Base-by-base conservation (phyloP, 1,140 invertebrate species). In the Acromyrmex echinatior region DNA sequence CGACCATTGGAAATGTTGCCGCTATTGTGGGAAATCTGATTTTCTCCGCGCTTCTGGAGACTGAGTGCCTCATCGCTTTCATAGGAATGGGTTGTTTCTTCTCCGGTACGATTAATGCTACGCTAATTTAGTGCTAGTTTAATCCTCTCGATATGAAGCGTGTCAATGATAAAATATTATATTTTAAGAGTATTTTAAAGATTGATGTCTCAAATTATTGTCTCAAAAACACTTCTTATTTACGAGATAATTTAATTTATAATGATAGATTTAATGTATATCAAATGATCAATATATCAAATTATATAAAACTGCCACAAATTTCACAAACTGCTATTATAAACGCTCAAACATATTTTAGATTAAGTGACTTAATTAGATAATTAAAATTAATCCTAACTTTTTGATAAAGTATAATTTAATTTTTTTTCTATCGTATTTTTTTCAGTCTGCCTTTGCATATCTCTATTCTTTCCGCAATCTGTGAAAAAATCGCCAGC, bases 1-100 rank as follows among this genome's bases (percentile, higher is more conserved):
- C 89, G 56, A 88, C 91, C 60, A 88, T 92, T n/a, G 95, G 94
- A 18, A 95, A 94, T 91, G 66, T 94, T 18, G 95, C 91, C 0
- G 93, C 92, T 25, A 73, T 94, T 0, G 18, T 93, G 7, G 95
- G 95, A 16, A 95, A 95, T 90, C 65, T 95, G 25, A 81, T 92
- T 65, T 95, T 95, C 89, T 92, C 94, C 39, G 76, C 90, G 5
- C 88, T 95, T 28, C 79, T 95, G 25, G 90, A 86, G 9, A 60
- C 89, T 12, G 71, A 93, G 35, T 94, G 94, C 56, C 12, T 93
- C 12, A 81, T 86, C 39, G 91, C 94, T 6, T 94, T 95, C 86
- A 85, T 94, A 53, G 90, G 90, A 62, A 82, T 95, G 6, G 94
- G 95, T 73, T 92, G 87, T 63, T 85, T 95, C 31, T 81, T 93